Base-by-base conservation (phyloP, 2,888 invertebrate genomes). In the Gonocerus acuteangulatus region DNA sequence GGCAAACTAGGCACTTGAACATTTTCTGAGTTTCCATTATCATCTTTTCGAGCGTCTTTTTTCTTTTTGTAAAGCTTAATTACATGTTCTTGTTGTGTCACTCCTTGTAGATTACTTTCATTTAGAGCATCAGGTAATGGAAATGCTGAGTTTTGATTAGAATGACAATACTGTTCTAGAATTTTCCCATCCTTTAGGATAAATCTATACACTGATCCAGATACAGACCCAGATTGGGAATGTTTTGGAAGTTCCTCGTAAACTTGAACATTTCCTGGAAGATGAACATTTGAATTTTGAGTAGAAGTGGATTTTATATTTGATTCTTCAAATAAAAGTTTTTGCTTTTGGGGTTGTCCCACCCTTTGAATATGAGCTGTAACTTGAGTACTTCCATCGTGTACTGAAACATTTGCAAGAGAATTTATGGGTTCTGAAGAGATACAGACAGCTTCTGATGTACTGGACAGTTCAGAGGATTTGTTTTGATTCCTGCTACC, bases 1-100 rank as follows among this genome's bases (percentile, higher is more conserved):
- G 87, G 87, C 62, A 87, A 74, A 58, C 79, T 77, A 9, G 78
- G 78, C 6, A 78, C 77, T 69, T 80, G 80, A 42, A 72, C 68
- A 51, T 69, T 69, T 49, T 70, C 64, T 7, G 21, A 60, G 51
- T 32, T 51, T 7, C 36, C 49, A 49, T 21, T 7, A 27, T 49
- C 36, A 11, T 48, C 65, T 42, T 56, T 52, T 23, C 63, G 62
- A 2, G 60, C 21, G 23, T 65, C 65, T 34, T 65, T 65, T 23
- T 61, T 65, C 52, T 61, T 65, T 22, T 63, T 65, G 2, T 62
- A 52, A 2, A 65, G 34, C 44, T 65, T 62, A 34, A 65, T 61
- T 21, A 65, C 60, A 22, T 65, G 62, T 7, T 63, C 62, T 19
- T 65, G 62, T n/a, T 63, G 60, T 21, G 58, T 34, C 9, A 57